Percentiles rank a stretch among this genome's conserved stretches.
Evolutionary conservation across 2,888 invertebrate genomes (phyloP).

Genomic region (Cantharis flavilabris): DNA sequence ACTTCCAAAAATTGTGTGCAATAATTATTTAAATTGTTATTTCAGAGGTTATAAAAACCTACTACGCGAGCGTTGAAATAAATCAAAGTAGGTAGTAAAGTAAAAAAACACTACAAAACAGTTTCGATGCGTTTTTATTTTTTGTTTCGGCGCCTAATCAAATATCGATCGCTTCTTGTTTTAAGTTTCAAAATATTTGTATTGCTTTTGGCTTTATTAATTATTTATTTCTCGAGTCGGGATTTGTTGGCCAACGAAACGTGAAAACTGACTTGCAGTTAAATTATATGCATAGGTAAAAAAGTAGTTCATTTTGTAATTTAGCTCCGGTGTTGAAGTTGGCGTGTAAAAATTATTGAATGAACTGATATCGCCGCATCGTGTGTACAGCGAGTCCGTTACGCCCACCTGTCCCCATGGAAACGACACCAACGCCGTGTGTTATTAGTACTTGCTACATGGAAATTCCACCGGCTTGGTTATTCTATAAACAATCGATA

Average conservation of each 20-base stretch:
- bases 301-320: not conserved
- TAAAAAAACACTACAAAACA: not conserved
- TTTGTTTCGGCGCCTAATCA: not conserved
- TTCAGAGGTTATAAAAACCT: not conserved
- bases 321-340: constrained; percentile 2
- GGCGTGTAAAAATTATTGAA: constrained; percentile 35
- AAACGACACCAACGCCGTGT: constrained; percentile 43
- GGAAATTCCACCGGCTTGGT: not conserved
- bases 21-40: not conserved
- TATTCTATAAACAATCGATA: constrained; percentile 39
- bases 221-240: not conserved
- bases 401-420: constrained; percentile 45
- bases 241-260: not conserved
- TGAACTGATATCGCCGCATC: constrained; percentile 38
- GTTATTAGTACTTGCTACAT: constrained; percentile 34
- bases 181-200: not conserved
- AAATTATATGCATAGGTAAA: not conserved
- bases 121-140: not conserved
- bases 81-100: not conserved
- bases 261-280: not conserved
- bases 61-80: not conserved
- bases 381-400: constrained; percentile 40
- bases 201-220: not conserved
- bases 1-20: not conserved
- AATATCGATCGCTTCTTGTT: not conserved